A percentile compares a stretch with the other conserved stretches of the same genome.
phyloP scores from a whole-genome alignment of 2,888 invertebrate species.

The Drosophila cognata region DNA sequence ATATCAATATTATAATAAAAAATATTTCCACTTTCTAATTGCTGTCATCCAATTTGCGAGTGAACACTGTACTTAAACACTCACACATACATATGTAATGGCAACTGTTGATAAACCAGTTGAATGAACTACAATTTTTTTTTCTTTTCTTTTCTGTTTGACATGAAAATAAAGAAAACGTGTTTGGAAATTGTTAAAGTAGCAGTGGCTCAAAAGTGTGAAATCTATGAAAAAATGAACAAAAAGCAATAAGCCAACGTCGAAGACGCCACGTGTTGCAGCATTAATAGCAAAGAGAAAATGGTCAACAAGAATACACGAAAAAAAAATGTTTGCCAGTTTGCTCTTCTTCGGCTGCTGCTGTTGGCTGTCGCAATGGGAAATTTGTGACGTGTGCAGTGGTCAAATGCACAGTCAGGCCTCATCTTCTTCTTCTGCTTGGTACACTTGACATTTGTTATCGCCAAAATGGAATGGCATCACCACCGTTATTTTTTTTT shows the following conservation, averaged over 20 bases:
- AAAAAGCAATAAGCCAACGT: slow-evolving; percentile 10
- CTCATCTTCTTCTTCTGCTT: slow-evolving; percentile 6
- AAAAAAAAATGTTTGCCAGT: slow-evolving; percentile 16
- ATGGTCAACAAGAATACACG: slow-evolving; percentile 29
- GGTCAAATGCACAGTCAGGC: slow-evolving; percentile 13
- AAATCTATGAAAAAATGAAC: slow-evolving; percentile 28
- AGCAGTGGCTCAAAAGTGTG: slow-evolving; percentile 21
- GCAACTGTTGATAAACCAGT: slow-evolving; percentile 45
- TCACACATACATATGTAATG: slow-evolving; percentile 23
- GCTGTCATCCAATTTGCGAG: neutral
- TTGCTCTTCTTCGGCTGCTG: slow-evolving; percentile 16
- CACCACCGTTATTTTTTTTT: slow-evolving; percentile 19
- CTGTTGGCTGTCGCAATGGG: slow-evolving; percentile 9
- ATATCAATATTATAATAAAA: neutral
- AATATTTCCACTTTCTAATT: neutral
- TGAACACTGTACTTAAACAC: slow-evolving; percentile 3
- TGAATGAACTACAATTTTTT: slow-evolving; percentile 56
- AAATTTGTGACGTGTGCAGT: slow-evolving; percentile 52
- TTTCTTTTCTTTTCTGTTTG: slow-evolving; percentile 3
- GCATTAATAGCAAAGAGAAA: slow-evolving; percentile 38
- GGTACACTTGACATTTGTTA: slow-evolving; percentile 29
- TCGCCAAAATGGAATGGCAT: slow-evolving; percentile 42
- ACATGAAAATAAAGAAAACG: slow-evolving; percentile 14
- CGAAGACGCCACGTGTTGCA: slow-evolving; percentile 68
- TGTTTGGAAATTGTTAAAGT: slow-evolving; percentile 42